A percentile compares a stretch with the other conserved stretches of the same genome.
Evolutionary conservation across 53 echinoderm and acorn worm species (phyloP).

Genomic region (Echinarachnius parma): DNA sequence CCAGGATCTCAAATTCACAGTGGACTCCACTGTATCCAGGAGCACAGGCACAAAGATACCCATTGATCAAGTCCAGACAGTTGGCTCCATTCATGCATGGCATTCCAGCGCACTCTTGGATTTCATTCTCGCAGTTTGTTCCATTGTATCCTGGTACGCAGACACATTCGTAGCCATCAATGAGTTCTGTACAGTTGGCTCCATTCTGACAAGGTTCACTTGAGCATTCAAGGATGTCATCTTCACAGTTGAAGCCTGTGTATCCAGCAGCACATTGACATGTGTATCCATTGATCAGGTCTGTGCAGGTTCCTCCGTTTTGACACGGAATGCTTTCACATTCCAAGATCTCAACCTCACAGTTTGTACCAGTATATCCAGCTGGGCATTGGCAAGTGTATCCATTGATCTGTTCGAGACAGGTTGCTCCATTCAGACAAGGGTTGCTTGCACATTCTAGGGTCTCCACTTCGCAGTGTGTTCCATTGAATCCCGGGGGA

Average conservation of each 20-base stretch:
- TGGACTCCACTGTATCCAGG: constrained; percentile 57
- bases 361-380: constrained; percentile 47
- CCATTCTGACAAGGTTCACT: constrained; percentile 75
- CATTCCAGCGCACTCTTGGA: constrained; percentile 42
- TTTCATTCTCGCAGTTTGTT: constrained; percentile 53
- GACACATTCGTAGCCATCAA: constrained; percentile 53
- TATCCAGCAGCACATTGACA: constrained; percentile 42
- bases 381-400: constrained; percentile 50
- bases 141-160: constrained; percentile 56
- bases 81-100: constrained; percentile 58
- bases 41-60: constrained; percentile 51
- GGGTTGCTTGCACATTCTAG: constrained; percentile 50
- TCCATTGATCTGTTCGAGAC: constrained; percentile 39
- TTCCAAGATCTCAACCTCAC: constrained; percentile 37
- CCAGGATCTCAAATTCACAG: constrained; percentile 55
- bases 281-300: too few species aligned
- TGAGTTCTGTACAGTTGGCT: constrained; percentile 53
- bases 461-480: constrained; percentile 41
- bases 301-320: too few species aligned
- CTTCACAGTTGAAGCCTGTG: constrained; percentile 61
- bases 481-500: constrained; percentile 31
- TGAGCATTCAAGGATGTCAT: constrained; percentile 63
- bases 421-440: constrained; percentile 45
- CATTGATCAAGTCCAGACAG: constrained; percentile 24
- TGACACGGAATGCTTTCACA: too few species aligned